A percentile compares a stretch with the other conserved stretches of the same genome.
These are phyloP conservation scores for Cervus canadensis DNA, from an alignment of 2,113 vertebrate species.

Conservation along the genomic window DNA sequence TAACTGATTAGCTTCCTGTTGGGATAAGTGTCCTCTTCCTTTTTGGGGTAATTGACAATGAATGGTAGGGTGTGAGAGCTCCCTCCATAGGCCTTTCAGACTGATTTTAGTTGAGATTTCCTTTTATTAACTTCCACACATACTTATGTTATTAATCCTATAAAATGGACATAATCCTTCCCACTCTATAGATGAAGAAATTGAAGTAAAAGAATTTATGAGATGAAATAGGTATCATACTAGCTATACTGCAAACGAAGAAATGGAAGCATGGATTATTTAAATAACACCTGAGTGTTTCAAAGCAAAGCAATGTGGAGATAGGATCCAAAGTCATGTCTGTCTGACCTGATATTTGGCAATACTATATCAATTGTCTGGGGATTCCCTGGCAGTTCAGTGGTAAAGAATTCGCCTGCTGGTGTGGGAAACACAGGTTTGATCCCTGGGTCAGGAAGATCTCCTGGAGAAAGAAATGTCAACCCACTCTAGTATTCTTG, in stretches of 20 bases:
- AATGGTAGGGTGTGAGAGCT: not conserved
- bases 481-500: not conserved
- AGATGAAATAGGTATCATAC: not conserved
- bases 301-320: not conserved
- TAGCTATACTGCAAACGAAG: not conserved
- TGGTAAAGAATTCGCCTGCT: fast-evolving
- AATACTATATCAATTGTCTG: not conserved
- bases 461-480: not conserved
- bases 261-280: not conserved
- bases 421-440: not conserved
- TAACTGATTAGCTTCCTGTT: not conserved
- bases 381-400: not conserved
- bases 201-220: not conserved
- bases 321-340: not conserved
- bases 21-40: not conserved
- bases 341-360: not conserved
- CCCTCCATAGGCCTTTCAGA: not conserved
- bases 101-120: not conserved
- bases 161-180: not conserved
- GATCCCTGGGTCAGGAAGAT: not conserved
- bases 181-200: not conserved
- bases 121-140: not conserved
- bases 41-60: not conserved
- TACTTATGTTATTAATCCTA: not conserved
- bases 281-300: not conserved